Base-by-base conservation (phyloP, 2,797 vertebrate genomes). In the Acrossocheilus wenchowensis region DNA sequence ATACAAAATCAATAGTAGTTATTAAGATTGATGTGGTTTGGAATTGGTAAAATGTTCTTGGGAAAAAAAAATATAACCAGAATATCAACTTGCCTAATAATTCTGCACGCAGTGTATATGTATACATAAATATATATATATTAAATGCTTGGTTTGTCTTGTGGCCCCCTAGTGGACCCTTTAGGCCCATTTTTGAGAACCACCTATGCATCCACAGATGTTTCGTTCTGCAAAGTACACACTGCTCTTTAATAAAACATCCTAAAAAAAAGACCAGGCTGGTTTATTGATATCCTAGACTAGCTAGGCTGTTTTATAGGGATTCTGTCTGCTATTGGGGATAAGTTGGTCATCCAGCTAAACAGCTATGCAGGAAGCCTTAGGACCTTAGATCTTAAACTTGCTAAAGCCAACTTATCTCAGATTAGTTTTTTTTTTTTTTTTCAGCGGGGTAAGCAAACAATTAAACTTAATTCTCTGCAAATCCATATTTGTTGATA, bases 401-500 rank as follows among this genome's bases (percentile, higher is more conserved):
- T 17, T 9, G 39, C 39, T 45, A 8, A 50, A 30, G 5, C 0
- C 26, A 48, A 19, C 0, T 75, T 6, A 39, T 15, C 15, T n/a
- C 6, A 30, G 17, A 6, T 21, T 64, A 60, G 9, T n/a, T 23
- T 52, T 69, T 36, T 0, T 39, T 30, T 30, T 64, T 30, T 39
- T 30, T 30, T 64, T 30, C n/a, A 62, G 21, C 17, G 4, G 74
- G n/a, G 15, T 19, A 50, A 50, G n/a, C 78, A 48, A 80, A 36
- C 10, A 21, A 66, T 36, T n/a, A 9, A 48, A 21, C 15, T 14
- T 9, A 30, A 72, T 19, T 11, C 68, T 21, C 5, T 12, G 15
- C n/a, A 45, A 50, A 66, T 50, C 17, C 85, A 83, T 45, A 45
- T 68, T 36, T 43, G 39, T 26, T 62, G 36, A 72, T 78, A 83